phyloP scores from a whole-genome alignment of 2,797 vertebrate species.

The Onychomys leucogaster region DNA sequence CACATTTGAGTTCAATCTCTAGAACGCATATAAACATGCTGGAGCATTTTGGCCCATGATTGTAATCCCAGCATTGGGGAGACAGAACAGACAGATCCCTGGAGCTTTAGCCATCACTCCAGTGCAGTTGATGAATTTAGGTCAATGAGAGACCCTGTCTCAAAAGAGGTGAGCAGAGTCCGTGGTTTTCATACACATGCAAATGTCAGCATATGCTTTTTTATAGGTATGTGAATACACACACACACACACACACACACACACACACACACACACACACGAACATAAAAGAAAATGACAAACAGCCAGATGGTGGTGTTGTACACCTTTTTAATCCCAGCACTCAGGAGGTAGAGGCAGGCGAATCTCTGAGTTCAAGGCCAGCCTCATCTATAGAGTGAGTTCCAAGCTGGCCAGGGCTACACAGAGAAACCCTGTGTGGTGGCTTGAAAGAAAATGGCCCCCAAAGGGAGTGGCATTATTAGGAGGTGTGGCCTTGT shows the following conservation, averaged over 20 bases:
- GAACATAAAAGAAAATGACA: neutral
- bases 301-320: neutral
- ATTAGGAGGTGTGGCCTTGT: too few relatives aligned
- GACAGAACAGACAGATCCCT: neutral
- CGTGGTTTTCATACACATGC: neutral
- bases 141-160: neutral
- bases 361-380: neutral
- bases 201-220: neutral
- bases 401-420: neutral
- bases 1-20: neutral
- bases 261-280: too few relatives aligned
- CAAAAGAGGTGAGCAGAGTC: neutral
- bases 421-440: neutral
- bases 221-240: neutral
- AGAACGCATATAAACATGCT: neutral
- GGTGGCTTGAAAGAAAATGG: too few relatives aligned
- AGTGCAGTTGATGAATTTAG: neutral
- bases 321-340: neutral
- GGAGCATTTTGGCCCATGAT: neutral
- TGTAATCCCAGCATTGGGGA: neutral
- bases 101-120: neutral
- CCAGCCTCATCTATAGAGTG: neutral
- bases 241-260: too few relatives aligned
- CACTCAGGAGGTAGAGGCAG: neutral
- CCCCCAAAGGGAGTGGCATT: too few relatives aligned